Evolutionary conservation across 1,140 invertebrate genomes (phyloP), one percentile per base, ranked within the genome.

Genomic region (Atta colombica): DNA sequence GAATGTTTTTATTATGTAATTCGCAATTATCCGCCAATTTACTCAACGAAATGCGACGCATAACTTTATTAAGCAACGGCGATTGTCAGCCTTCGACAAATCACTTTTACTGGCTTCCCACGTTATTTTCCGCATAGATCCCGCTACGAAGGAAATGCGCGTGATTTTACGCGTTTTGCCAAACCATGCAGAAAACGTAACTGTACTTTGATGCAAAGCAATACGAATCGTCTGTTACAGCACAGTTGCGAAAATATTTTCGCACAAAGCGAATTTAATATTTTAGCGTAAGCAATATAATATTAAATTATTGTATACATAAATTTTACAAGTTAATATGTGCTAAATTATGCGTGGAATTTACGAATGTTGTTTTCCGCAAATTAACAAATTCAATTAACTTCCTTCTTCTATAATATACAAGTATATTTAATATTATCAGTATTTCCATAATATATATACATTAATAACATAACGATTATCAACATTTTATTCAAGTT

Each of bases 91-190:
- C 78, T 81, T 71, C 65, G 21, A 81, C 51, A 31, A 61, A 28
- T 80, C 51, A 81, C 78, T 81, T 81, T 81, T 81, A 81, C 66
- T 53, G 55, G 51, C 35, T 81, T 71, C 77, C 65, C 77, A 81
- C 66, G 21, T 71, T 71, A 71, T 69, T 69, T 39, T 69, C 66
- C 65, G 77, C 77, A 60, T 71, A 49, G 51, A 31, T 81, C 31
- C 49, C 21, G 51, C 55, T 58, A 58, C 16, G 21, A 71, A 80
- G 16, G 77, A 71, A 81, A 81, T 10, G 55, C 49, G 53, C 61
- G 31, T 49, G 31, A 8, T 71, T 71, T 81, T 81, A 78, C 21
- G 75, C 39, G 78, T 58, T 58, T 71, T 45, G 66, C 78, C 35
- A 60, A 58, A 68, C 66, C 78, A 81, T 71, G 78, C 65, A 71